Evolutionary conservation across 2,797 vertebrate genomes (phyloP).

Genomic region (Sylvilagus floridanus): DNA sequence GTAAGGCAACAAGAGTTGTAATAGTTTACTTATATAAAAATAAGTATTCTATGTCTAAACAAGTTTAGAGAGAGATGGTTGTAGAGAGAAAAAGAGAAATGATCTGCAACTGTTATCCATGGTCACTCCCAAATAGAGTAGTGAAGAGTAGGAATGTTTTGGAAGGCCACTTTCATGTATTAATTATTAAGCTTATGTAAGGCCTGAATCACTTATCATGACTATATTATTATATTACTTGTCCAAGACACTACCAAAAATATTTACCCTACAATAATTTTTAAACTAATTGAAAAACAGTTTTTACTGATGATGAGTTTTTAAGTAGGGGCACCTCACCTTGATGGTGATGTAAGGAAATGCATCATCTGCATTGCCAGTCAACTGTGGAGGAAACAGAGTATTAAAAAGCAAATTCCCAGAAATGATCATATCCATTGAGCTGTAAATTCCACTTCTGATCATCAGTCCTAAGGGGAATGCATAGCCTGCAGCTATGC

Average conservation of each 20-base stretch:
- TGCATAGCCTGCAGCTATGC: background rate
- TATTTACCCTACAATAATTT: constrained; percentile 3
- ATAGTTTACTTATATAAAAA: constrained; percentile 43
- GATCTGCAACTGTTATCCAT: background rate
- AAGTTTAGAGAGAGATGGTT: background rate
- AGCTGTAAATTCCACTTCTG: constrained; percentile 10
- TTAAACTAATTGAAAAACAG: background rate
- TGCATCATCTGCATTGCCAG: background rate
- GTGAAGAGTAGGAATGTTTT: background rate
- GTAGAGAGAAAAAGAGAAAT: background rate
- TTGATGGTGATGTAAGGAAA: background rate
- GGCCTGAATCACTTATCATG: background rate
- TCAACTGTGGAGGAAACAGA: background rate
- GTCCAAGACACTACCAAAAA: background rate
- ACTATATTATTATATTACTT: constrained; percentile 1
- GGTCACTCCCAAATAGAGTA: background rate
- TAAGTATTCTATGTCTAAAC: background rate
- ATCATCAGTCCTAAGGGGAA: background rate
- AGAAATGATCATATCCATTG: background rate
- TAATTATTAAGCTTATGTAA: background rate
- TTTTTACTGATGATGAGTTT: background rate
- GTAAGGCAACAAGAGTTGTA: background rate
- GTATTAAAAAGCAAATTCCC: background rate
- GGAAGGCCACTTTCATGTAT: background rate
- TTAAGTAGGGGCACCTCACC: background rate